Base-by-base conservation (phyloP, 1,140 invertebrate species). In the Melanaphis sacchari region DNA sequence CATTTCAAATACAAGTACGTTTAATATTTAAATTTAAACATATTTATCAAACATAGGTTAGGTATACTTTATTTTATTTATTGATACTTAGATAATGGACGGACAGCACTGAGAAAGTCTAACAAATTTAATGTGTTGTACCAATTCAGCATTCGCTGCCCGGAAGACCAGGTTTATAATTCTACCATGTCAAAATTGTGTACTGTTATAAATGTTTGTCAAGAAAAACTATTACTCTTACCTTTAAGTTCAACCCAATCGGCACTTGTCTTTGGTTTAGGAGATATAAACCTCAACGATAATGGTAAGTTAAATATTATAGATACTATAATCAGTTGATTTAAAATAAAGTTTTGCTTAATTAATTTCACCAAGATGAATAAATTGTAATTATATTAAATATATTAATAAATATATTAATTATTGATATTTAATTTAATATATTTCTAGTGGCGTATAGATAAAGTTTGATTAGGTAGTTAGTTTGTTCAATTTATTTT, bases 91-190 rank as follows among this genome's bases (percentile, higher is more conserved):
- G 96, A 96, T 94, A 95, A 96, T 26, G 96, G 96, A 26, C 96
- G 96, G 81, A 95, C 96, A 94, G 96, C 96, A 26, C 95, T 97
- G 93, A 96, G 96, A 93, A 95, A 96, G 40, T 96, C 96, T 94
- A 96, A 96, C 95, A 96, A 96, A 91, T 95, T 97, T 76, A 96
- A 96, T 93, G 95, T 96, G 31, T 95, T 97, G 8, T 96, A 97
- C 94, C 95, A 96, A 94, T 97, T 97, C 95, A 96, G 96, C 94
- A 95, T 95, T 0, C 95, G 96, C 82, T 97, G 96, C 94, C 97
- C 97, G 7, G 96, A 97, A 94, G 96, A 97, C 94, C 96, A 96
- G 90, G 95, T 95, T 18, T 97, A 96, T 94, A 97, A 97, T 94
- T 95, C 96, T 40, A 94, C 97, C 0, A 94, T 97, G 89, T 96